Evolutionary conservation across 2,888 invertebrate species (phyloP), one percentile per base, ranked within the genome.

Genomic region (Raillietiella orientalis): DNA sequence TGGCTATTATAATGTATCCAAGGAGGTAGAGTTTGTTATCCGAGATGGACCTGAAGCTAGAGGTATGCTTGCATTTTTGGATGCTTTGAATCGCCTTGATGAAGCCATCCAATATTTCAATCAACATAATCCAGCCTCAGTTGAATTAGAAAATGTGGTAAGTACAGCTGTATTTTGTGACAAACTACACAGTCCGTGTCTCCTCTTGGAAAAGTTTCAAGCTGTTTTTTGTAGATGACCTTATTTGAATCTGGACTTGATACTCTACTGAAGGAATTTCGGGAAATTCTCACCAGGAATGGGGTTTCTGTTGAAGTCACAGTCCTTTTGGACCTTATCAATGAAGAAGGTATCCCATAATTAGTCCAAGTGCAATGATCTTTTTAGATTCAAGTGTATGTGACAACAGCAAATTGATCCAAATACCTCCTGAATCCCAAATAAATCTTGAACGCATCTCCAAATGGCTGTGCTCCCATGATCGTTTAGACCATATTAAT

Each of bases 121-220:
- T 38, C 69, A 70, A 38, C 71, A 82, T 41, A 84, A 82, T 44
- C 71, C 77, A 2, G 74, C 75, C 39, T 79, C 79, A 44, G 72
- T 79, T 14, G 87, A 90, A 46, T 47, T 87, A 27, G 74, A 79
- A 41, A 84, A 84, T 50, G 71, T 90, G 35, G 75, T 75, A 48
- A 52, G 64, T 57, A 34, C 24, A n/a, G n/a, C n/a, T n/a, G n/a
- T n/a, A n/a, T n/a, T n/a, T n/a, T n/a, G n/a, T 10, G 16, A 11
- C 13, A 23, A 23, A 26, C 9, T 5, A 6, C 6, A 24, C 12
- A 14, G 4, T 26, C 23, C 17, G 14, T 17, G 13, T 14, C 5
- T 24, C 12, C 12, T 24, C 10, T 9, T 17, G 23, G 17, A n/a
- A n/a, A n/a, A n/a, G n/a, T n/a, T n/a, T n/a, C 16, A 14, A 22